Percentiles rank a stretch among this genome's conserved stretches.
Evolutionary conservation across 2,113 vertebrate genomes (phyloP).

Genomic region (Takifugu flavidus): DNA sequence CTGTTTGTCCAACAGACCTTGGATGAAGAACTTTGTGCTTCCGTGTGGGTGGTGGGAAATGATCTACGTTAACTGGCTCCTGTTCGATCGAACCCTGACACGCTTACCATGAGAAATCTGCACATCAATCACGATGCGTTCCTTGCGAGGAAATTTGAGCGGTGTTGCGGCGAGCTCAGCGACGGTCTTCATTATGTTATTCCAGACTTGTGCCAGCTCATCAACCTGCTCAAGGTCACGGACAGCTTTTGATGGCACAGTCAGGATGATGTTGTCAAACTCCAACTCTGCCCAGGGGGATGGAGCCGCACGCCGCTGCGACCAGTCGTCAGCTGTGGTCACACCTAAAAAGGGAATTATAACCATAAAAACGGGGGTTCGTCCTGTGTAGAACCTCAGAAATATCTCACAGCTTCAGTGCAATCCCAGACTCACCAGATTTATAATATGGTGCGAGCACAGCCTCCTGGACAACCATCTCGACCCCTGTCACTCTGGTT

Average conservation of each 20-base stretch:
- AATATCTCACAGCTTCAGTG: background rate
- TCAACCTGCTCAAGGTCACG: constrained; percentile 68
- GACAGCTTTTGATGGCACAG: constrained; percentile 67
- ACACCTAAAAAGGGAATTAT: constrained; percentile 40
- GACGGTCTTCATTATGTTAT: constrained; percentile 73
- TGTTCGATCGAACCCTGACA: background rate
- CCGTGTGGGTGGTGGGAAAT: too few species aligned
- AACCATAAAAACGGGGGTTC: background rate
- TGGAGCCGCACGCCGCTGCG: constrained; percentile 55
- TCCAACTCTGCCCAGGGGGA: constrained; percentile 82
- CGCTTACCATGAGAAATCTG: constrained; percentile 77
- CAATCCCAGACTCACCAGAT: constrained; percentile 54
- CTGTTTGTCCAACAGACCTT: constrained; percentile 38
- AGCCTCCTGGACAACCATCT: constrained; percentile 61
- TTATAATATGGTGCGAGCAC: constrained; percentile 73
- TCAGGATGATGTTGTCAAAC: constrained; percentile 80
- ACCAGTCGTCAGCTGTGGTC: constrained; percentile 66
- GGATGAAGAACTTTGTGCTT: too few species aligned
- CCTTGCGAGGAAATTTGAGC: constrained; percentile 75
- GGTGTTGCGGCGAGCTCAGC: constrained; percentile 75
- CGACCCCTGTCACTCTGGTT: constrained; percentile 34
- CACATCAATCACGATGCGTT: constrained; percentile 81
- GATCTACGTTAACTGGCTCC: background rate
- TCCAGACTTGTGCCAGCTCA: constrained; percentile 72
- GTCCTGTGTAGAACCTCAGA: background rate